These are phyloP conservation scores for Xestia xanthographa DNA, from an alignment of 2,888 invertebrate genomes.

Conservation along the genomic window DNA sequence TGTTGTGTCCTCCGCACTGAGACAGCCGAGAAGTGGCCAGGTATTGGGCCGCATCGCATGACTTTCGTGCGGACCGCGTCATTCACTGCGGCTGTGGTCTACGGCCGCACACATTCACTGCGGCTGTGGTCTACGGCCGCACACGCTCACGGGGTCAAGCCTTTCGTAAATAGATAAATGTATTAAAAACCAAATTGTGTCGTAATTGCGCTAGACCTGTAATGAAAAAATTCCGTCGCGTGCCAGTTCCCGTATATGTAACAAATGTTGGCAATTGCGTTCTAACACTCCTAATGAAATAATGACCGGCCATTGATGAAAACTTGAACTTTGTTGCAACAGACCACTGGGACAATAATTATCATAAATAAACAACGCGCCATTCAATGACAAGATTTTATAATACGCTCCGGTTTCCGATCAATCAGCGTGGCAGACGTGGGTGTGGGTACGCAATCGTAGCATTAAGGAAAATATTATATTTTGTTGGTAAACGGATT, in stretches of 20 bases:
- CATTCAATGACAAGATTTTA: constrained; percentile 12
- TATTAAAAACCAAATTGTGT: neutral
- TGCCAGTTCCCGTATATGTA: neutral
- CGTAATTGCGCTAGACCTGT: neutral
- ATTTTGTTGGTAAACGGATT: neutral
- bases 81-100: neutral
- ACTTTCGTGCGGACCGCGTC: neutral
- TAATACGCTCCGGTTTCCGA: constrained; percentile 22
- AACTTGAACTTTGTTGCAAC: constrained; percentile 53
- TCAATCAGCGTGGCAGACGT: neutral
- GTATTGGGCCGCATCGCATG: neutral
- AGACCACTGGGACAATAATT: constrained; percentile 16
- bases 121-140: neutral
- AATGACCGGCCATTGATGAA: constrained; percentile 48
- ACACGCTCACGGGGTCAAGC: neutral
- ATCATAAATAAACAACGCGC: constrained; percentile 25
- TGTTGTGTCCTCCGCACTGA: neutral
- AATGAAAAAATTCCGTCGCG: neutral
- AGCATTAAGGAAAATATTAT: neutral
- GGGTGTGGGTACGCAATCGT: neutral
- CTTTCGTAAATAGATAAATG: neutral
- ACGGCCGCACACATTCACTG: neutral
- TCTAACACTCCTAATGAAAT: constrained; percentile 7
- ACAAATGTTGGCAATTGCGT: constrained; percentile 23
- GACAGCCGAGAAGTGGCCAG: neutral